Percentiles rank a stretch among this genome's conserved stretches.
Evolutionary conservation across 2,888 invertebrate genomes (phyloP).

Genomic region (Dicyrtomina minuta): DNA sequence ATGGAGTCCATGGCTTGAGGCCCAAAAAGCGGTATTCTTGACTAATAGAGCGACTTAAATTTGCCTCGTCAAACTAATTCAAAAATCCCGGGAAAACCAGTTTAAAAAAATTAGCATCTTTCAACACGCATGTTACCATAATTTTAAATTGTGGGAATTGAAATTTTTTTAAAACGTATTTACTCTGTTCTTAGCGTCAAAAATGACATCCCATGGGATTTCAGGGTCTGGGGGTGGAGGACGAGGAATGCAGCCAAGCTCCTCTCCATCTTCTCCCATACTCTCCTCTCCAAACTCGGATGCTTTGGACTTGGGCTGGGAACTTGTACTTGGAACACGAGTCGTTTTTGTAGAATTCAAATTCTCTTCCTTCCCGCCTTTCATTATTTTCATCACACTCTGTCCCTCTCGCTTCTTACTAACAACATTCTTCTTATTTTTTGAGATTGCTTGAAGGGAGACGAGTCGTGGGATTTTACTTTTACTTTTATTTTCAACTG

Average conservation of each 20-base stretch:
- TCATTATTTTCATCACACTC: background rate
- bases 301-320: too few relatives aligned
- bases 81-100: background rate
- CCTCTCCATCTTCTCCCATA: background rate
- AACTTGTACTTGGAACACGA: too few relatives aligned
- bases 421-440: background rate
- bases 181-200: background rate
- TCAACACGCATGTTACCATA: background rate
- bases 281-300: too few relatives aligned
- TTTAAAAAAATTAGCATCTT: background rate
- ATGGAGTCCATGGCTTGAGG: constrained; percentile 1
- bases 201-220: constrained; percentile 5
- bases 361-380: background rate
- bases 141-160: background rate
- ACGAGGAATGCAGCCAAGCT: background rate
- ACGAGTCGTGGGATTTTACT: constrained; percentile 1
- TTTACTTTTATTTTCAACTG: too few relatives aligned
- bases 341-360: too few relatives aligned
- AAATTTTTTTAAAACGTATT: too few relatives aligned
- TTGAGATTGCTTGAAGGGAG: background rate
- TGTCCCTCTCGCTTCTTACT: background rate
- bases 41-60: constrained; percentile 7
- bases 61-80: background rate
- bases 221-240: background rate
- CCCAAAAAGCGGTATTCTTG: constrained; percentile 16